Evolutionary conservation across 2,797 vertebrate genomes (phyloP).

Genomic region (Enteromius thamalakanensis): DNA sequence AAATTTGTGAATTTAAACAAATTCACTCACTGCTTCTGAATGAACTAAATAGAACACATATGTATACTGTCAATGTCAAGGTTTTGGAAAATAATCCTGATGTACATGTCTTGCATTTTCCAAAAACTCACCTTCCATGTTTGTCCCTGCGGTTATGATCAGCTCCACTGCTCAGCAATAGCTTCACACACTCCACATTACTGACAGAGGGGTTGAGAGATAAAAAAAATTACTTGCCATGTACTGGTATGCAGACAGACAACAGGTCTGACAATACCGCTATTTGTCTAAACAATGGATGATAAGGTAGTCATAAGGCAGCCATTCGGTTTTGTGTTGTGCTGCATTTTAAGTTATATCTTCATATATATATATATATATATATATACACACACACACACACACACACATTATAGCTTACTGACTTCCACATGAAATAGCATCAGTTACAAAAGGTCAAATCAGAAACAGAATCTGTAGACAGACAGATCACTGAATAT

Average conservation of each 20-base stretch:
- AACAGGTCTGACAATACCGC: neutral
- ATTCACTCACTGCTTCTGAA: neutral
- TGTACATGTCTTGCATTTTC: neutral
- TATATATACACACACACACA: no score
- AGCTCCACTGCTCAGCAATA: conserved; percentile 92
- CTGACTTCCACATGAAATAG: neutral
- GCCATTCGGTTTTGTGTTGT: neutral
- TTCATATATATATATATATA: neutral
- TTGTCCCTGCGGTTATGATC: conserved; percentile 94
- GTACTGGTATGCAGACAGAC: neutral
- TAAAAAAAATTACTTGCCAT: neutral
- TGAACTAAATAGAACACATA: neutral
- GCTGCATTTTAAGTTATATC: neutral
- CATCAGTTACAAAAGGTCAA: neutral
- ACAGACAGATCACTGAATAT: neutral
- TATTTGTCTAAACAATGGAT: neutral
- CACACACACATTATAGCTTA: neutral
- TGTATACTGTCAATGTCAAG: neutral
- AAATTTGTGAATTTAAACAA: neutral
- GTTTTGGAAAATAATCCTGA: neutral
- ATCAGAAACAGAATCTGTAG: neutral
- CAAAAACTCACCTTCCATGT: conserved; percentile 83
- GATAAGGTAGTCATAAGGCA: neutral
- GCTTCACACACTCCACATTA: conserved; percentile 95
- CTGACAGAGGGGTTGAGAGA: conserved; percentile 67